phyloP scores from a whole-genome alignment of 1,140 invertebrate genomes.

The Ctenoplectra terminalis region DNA sequence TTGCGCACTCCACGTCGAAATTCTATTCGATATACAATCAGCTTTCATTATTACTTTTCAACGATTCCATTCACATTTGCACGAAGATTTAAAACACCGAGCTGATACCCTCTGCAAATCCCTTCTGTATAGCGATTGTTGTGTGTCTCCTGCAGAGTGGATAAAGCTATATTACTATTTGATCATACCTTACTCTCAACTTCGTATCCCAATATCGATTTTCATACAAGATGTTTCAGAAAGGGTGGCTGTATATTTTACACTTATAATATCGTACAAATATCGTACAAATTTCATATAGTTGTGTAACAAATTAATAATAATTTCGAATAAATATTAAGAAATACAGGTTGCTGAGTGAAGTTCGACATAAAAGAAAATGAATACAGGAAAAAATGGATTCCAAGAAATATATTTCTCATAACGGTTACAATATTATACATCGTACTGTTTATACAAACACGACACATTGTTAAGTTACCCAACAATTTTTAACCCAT shows the following conservation, averaged over 20 bases:
- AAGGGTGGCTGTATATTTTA: background rate
- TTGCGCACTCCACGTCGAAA: slow-evolving; percentile 12
- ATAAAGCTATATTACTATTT: background rate
- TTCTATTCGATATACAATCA: slow-evolving; percentile 15
- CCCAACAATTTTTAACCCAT: slow-evolving; percentile 17
- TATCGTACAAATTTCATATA: too few species aligned
- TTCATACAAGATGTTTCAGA: background rate
- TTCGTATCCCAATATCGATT: background rate
- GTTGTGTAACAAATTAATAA: too few species aligned
- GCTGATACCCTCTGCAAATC: background rate
- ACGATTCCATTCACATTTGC: slow-evolving; percentile 28
- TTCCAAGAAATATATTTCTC: too few species aligned
- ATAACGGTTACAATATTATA: too few species aligned
- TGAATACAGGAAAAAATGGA: too few species aligned
- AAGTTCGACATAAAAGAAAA: too few species aligned
- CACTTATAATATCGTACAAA: background rate
- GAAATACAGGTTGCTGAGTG: too few species aligned
- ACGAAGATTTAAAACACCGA: background rate
- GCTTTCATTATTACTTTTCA: slow-evolving; percentile 23
- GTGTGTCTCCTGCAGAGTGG: background rate
- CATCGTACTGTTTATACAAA: slow-evolving; percentile 13
- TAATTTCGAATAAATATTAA: too few species aligned
- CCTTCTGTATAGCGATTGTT: background rate
- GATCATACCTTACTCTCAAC: background rate
- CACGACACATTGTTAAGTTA: background rate